A percentile compares a stretch with the other conserved stretches of the same genome.
Conservation (phyloP, 1,140 invertebrate species). For the Lordiphosa collinella region DNA sequence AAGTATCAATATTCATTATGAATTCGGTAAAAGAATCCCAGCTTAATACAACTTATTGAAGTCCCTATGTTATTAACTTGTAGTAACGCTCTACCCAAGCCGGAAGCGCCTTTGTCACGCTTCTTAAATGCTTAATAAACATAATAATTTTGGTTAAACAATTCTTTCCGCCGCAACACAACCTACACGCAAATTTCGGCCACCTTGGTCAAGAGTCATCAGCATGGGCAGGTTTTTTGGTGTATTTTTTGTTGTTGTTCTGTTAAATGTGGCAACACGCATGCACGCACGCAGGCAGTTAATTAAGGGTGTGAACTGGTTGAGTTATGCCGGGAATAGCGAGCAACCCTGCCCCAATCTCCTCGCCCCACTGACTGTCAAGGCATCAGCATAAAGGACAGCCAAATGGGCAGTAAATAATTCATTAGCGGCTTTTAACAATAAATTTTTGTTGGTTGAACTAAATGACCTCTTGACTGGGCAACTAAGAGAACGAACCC, state of each 20-base stretch:
- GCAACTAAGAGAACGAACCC: conserved; percentile 3
- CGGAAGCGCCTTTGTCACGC: conserved; percentile 15
- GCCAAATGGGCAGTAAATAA: conserved; percentile 70
- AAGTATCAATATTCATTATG: too few relatives aligned
- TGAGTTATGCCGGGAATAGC: conserved; percentile 63
- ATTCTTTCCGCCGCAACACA: conserved; percentile 35
- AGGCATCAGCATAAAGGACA: conserved; percentile 27
- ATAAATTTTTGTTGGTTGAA: conserved; percentile 62
- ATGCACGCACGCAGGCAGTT: conserved; percentile 46
- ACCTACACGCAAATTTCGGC: conserved; percentile 48
- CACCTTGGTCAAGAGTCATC: conserved; percentile 24
- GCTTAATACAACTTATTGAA: too few relatives aligned
- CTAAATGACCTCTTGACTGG: conserved; percentile 37
- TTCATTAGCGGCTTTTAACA: conserved; percentile 78
- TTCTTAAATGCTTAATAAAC: conserved; percentile 66
- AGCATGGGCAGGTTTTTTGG: conserved; percentile 30
- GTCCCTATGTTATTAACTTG: too few relatives aligned
- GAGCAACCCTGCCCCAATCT: conserved; percentile 6
- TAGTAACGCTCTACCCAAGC: too few relatives aligned
- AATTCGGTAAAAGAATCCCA: too few relatives aligned
- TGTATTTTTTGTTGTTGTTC: conserved; percentile 5
- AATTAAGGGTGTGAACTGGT: conserved; percentile 79
- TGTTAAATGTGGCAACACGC: conserved; percentile 55
- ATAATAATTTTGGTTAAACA: conserved; percentile 56
- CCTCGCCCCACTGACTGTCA: conserved; percentile 30